These are phyloP conservation scores for Minunthozetes semirufus DNA, from an alignment of 2,888 invertebrate genomes.

Conservation along the genomic window DNA sequence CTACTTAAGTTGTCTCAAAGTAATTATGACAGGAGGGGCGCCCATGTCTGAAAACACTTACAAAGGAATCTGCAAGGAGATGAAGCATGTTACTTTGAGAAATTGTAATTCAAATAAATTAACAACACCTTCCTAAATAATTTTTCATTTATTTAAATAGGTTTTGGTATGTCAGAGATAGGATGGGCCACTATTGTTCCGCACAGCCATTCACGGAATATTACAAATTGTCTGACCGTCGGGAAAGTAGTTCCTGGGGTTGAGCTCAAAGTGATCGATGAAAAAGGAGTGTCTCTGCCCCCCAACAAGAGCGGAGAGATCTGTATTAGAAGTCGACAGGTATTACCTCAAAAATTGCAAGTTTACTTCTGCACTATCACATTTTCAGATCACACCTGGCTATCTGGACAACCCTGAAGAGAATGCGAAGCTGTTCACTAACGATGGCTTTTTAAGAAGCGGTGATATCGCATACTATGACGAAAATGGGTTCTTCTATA, in stretches of 20 bases:
- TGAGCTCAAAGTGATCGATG: not conserved
- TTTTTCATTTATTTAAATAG: too few relatives aligned
- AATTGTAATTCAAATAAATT: not conserved
- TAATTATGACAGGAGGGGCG: not conserved
- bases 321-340: not conserved
- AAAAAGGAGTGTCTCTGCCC: not conserved
- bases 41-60: not conserved
- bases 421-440: not conserved
- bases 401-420: not conserved
- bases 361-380: too few relatives aligned
- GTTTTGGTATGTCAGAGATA: not conserved
- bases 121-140: too few relatives aligned
- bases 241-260: not conserved
- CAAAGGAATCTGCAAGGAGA: not conserved
- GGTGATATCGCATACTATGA: slow-evolving; percentile 10
- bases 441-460: not conserved
- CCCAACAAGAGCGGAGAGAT: not conserved
- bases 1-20: not conserved
- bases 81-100: too few relatives aligned
- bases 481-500: not conserved
- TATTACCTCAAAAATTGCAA: not conserved
- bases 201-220: not conserved
- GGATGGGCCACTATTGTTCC: not conserved
- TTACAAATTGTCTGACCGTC: not conserved
- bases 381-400: not conserved